Evolutionary conservation across 2,797 vertebrate species (phyloP), one percentile per base, ranked within the genome.

Genomic region (Uromys caudimaculatus): DNA sequence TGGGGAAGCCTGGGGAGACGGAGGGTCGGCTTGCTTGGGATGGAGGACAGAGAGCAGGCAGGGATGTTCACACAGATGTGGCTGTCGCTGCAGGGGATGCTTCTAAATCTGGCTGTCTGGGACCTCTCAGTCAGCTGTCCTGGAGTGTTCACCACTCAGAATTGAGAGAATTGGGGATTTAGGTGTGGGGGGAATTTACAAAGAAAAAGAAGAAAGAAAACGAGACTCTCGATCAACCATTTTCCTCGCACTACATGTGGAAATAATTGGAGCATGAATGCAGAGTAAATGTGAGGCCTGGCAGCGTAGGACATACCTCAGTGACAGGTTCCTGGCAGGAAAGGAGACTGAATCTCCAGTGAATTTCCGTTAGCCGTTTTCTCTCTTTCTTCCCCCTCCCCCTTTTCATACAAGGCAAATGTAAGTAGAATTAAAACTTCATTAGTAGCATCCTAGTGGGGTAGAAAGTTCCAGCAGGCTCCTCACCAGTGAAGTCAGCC

Each of bases 191-290:
- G 21, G 4, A 13, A 52, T 52, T 89, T 44, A 14, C 35, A 69
- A 62, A 84, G 8, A 17, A 27, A 16, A 83, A 23, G 44, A 41
- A 41, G n/a, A 47, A 50, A 77, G 44, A 32, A 32, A 76, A 75
- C 38, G 10, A 38, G 14, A 82, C 50, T 86, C 97, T 94, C 91
- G 56, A 95, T 95, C 93, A 95, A 52, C 93, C 91, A 71, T 96
- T 96, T 95, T 96, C 91, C 86, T 95, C 96, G 95, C 97, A 92
- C 96, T 93, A 77, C 97, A 97, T 97, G 96, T 98, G 97, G 97
- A 98, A 97, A 97, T 97, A 97, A 97, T 97, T 98, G 97, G 96
- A 95, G 91, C 96, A 89, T 94, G 97, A 89, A 97, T 97, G 89
- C 83, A 76, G 94, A 96, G 95, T 96, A 95, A 96, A 97, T 97